Conservation (phyloP, 2,888 invertebrate species). For the Epirrita christyi region DNA sequence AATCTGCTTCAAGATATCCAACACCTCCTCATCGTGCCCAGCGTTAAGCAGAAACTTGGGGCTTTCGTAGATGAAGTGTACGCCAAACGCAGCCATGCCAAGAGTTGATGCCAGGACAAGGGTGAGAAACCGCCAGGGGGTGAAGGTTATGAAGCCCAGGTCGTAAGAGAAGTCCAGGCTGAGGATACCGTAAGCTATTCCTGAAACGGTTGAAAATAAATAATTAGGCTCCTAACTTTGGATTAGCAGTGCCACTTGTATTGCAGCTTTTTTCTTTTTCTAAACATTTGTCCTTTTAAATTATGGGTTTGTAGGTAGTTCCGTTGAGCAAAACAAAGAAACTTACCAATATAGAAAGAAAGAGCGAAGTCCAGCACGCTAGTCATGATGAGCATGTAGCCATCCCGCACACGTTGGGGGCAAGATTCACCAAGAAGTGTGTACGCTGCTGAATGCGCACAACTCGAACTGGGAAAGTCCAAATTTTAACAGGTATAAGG, state of each 20-base stretch:
- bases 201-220: slow-evolving; percentile 31
- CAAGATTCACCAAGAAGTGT: slow-evolving; percentile 80
- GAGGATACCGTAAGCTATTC: slow-evolving; percentile 46
- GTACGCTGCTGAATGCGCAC: slow-evolving; percentile 76
- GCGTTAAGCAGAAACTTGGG: slow-evolving; percentile 88
- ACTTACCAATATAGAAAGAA: slow-evolving; percentile 20
- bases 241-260: no score
- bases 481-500: no score
- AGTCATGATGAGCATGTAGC: slow-evolving; percentile 57
- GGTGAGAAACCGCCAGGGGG: slow-evolving; percentile 57
- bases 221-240: no score
- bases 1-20: slow-evolving; percentile 82
- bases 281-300: no score
- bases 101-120: slow-evolving; percentile 79
- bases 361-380: slow-evolving; percentile 33
- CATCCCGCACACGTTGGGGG: slow-evolving; percentile 46
- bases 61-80: slow-evolving; percentile 86
- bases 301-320: no score
- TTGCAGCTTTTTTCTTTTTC: no score
- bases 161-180: slow-evolving; percentile 43
- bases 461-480: slow-evolving; percentile 31
- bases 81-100: slow-evolving; percentile 77
- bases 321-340: no score
- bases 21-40: slow-evolving; percentile 83
- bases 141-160: slow-evolving; percentile 46